phyloP scores from a whole-genome alignment of 2,888 invertebrate genomes.

The Pycnomerus fuliginosus region DNA sequence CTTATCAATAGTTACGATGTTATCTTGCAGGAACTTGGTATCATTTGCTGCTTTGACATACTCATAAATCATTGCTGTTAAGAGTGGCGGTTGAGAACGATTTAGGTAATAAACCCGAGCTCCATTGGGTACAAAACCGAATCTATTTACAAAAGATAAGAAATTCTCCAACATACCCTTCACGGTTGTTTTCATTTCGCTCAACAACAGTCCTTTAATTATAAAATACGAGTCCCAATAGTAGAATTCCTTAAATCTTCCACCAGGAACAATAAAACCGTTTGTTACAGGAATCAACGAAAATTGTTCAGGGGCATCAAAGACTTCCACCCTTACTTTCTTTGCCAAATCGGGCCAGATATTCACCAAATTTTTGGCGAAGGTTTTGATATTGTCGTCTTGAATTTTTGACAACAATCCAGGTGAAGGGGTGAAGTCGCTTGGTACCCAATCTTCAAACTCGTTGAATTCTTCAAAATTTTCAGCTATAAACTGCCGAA shows the following conservation, averaged over 20 bases:
- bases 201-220: slow-evolving; percentile 71
- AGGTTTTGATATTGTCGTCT: slow-evolving; percentile 60
- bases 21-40: slow-evolving; percentile 59
- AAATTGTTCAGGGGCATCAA: slow-evolving; percentile 49
- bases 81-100: slow-evolving; percentile 68
- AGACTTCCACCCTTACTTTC: slow-evolving; percentile 59
- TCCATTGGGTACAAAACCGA: slow-evolving; percentile 76
- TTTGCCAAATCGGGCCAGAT: slow-evolving; percentile 63
- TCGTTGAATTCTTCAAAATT: slow-evolving; percentile 62
- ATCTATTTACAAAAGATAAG: slow-evolving; percentile 62
- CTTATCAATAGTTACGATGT: slow-evolving; percentile 59
- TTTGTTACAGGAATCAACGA: slow-evolving; percentile 50
- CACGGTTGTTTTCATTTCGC: slow-evolving; percentile 71
- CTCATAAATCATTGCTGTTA: slow-evolving; percentile 68
- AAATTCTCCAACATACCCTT: slow-evolving; percentile 76
- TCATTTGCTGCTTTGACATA: slow-evolving; percentile 69
- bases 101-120: slow-evolving; percentile 73
- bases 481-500: slow-evolving; percentile 58
- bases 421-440: slow-evolving; percentile 61
- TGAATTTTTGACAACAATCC: slow-evolving; percentile 59
- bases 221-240: slow-evolving; percentile 90
- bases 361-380: slow-evolving; percentile 60
- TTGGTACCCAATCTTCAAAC: slow-evolving; percentile 61
- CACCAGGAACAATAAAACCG: slow-evolving; percentile 66
- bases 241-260: slow-evolving; percentile 71